phyloP scores from a whole-genome alignment of 2,797 vertebrate species.

The Botia almorhae region DNA sequence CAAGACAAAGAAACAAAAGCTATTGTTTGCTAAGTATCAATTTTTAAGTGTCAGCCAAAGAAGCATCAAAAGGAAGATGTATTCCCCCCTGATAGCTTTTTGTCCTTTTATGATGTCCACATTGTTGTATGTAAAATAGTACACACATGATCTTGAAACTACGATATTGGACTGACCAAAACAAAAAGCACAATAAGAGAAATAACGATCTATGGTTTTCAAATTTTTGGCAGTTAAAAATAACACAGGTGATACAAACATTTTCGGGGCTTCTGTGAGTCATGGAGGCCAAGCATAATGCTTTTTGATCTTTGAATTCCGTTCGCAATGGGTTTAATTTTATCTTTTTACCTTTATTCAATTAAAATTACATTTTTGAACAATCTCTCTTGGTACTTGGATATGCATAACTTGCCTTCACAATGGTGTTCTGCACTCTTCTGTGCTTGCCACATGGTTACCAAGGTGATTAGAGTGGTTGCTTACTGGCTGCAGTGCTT shows the following conservation, averaged over 20 bases:
- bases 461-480: too few relatives aligned
- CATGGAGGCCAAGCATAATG: constrained; percentile 68
- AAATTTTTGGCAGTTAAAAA: constrained; percentile 57
- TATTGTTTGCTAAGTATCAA: constrained; percentile 83
- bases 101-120: constrained; percentile 65
- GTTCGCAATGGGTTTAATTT: too few relatives aligned
- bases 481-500: too few relatives aligned
- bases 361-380: too few relatives aligned
- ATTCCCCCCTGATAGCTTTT: constrained; percentile 54
- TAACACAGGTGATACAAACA: constrained; percentile 57
- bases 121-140: constrained; percentile 73
- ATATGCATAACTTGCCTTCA: too few relatives aligned
- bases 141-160: constrained; percentile 71
- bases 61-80: constrained; percentile 43
- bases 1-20: constrained; percentile 82
- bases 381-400: too few relatives aligned
- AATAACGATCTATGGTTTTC: constrained; percentile 61
- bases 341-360: too few relatives aligned
- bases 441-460: too few relatives aligned
- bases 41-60: constrained; percentile 71
- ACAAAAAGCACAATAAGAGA: constrained; percentile 52
- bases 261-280: constrained; percentile 51
- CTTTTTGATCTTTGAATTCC: constrained; percentile 67
- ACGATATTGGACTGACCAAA: constrained; percentile 72
- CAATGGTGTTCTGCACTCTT: too few relatives aligned